Conservation (phyloP, 2,113 vertebrate species). For the Spizaetus ornatus region DNA sequence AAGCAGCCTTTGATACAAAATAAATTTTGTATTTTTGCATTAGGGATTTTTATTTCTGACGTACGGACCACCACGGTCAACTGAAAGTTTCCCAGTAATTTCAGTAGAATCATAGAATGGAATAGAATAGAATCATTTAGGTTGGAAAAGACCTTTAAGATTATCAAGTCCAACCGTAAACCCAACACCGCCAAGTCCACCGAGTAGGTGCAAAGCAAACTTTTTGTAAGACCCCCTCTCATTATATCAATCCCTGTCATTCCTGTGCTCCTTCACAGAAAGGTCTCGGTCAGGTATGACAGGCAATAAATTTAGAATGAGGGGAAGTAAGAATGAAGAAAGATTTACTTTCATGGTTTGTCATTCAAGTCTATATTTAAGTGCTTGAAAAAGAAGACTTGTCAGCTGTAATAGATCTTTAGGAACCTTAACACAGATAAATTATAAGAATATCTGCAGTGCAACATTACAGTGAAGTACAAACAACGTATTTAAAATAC, state of each 20-base stretch:
- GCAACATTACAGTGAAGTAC: background rate
- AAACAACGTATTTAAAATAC: background rate
- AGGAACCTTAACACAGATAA: conserved; percentile 6
- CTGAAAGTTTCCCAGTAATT: background rate
- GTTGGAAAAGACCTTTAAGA: background rate
- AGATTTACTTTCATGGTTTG: conserved; percentile 9
- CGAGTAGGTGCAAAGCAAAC: background rate
- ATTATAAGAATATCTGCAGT: background rate
- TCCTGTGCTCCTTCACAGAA: background rate
- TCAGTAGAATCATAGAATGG: background rate
- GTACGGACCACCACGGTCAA: accelerated
- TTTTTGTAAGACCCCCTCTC: background rate
- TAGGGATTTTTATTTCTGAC: background rate
- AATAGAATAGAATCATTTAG: background rate
- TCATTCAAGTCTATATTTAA: conserved; percentile 41
- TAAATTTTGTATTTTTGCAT: background rate
- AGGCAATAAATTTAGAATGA: conserved; percentile 6
- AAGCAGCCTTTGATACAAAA: background rate
- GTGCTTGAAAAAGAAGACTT: background rate
- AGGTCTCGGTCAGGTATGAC: background rate
- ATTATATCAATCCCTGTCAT: background rate
- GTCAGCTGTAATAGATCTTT: background rate
- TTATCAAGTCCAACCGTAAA: background rate
- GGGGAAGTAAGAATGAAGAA: conserved; percentile 24
- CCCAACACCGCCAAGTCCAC: background rate